Percentiles rank a stretch among this genome's conserved stretches.
Evolutionary conservation across 2,888 invertebrate genomes (phyloP).

Genomic region (Teinopalpus imperialis): DNA sequence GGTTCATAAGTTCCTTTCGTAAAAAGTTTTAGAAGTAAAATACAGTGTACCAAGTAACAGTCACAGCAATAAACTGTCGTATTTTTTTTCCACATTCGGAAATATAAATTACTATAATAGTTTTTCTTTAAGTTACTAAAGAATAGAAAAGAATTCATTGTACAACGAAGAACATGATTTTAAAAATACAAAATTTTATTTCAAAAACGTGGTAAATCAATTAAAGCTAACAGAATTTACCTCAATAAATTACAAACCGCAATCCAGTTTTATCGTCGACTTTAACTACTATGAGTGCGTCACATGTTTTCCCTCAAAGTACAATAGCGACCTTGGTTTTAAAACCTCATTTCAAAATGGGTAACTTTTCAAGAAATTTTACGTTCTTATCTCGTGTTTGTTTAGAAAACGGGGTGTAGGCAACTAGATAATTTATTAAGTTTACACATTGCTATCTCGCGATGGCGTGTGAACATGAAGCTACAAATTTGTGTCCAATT

Average conservation of each 20-base stretch:
- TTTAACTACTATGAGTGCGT: constrained; percentile 41
- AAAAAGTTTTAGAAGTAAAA: no score
- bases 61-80: no score
- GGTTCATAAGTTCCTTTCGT: no score
- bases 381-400: constrained; percentile 42
- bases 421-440: constrained; percentile 55
- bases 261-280: constrained; percentile 41
- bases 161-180: no score
- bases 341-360: constrained; percentile 54
- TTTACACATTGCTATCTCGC: constrained; percentile 48
- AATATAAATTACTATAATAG: no score
- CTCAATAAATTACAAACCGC: constrained; percentile 19
- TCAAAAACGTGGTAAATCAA: constrained; percentile 6
- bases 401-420: constrained; percentile 36
- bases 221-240: constrained; percentile 12
- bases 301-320: constrained; percentile 24
- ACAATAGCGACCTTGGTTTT: constrained; percentile 45
- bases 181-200: constrained; percentile 25
- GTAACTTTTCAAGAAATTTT: constrained; percentile 65
- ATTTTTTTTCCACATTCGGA: no score
- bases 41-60: no score
- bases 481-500: constrained; percentile 35
- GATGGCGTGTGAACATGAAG: constrained; percentile 39
- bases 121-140: no score
- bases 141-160: no score